Evolutionary conservation across 2,888 invertebrate genomes (phyloP), one percentile per base, ranked within the genome.

Genomic region (Rutpela maculata): DNA sequence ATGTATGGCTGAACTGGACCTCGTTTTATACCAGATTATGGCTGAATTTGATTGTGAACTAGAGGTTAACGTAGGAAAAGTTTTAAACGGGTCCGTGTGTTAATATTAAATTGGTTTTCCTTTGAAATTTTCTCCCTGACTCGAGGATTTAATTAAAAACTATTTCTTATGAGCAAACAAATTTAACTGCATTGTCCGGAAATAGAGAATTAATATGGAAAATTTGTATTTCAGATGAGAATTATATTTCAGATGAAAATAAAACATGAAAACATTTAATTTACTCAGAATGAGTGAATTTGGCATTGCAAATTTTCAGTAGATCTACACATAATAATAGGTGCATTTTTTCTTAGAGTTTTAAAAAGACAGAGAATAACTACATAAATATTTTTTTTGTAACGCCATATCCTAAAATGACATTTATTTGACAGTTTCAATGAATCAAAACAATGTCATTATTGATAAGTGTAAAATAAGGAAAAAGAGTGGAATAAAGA

Each of bases 61-160:
- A 18, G 63, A 18, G 38, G 63, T 63, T 63, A 38, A 31, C 31
- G 22, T 18, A 19, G 18, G 65, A 38, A 43, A 65, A 65, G 19
- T 65, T 65, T 43, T 65, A 43, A 65, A 65, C 18, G 65, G 65
- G 38, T 65, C 63, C 12, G 50, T 38, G n/a, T 38, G 63, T 65
- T 65, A 22, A 65, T 65, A 43, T 65, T 18, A 38, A 65, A 65
- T 65, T 65, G 43, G 65, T 65, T 65, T 43, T 65, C 65, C 65
- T 65, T 65, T 65, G 65, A 65, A n/a, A 50, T 65, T 43, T 38
- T 43, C 65, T 19, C 65, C 17, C 43, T 43, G 15, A 12, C 18
- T 65, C 19, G 18, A 19, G 19, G 65, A 43, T 65, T 65, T 65
- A 65, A 65, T 65, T 43, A 43, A 43, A 65, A 65, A 43, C 65